These are phyloP conservation scores for Seira sanloemensis DNA, from an alignment of 2,888 invertebrate species.

Conservation along the genomic window DNA sequence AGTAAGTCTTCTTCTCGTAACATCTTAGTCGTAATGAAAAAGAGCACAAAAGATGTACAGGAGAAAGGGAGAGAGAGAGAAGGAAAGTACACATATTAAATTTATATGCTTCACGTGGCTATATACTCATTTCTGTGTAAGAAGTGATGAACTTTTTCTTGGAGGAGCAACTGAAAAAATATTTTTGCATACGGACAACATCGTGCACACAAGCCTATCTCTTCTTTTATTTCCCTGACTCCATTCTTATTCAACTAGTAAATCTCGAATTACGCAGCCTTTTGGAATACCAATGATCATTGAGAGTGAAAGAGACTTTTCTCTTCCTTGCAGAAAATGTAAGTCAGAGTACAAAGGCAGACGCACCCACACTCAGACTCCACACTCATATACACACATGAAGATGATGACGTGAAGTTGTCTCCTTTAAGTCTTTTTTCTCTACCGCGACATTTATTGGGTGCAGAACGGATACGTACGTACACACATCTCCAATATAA, in stretches of 20 bases:
- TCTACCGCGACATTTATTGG: background rate
- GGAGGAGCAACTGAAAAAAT: background rate
- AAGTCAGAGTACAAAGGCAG: constrained; percentile 16
- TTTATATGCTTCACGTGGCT: background rate
- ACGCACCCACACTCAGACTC: background rate
- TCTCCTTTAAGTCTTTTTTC: background rate
- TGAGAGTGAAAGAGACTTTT: constrained; percentile 24
- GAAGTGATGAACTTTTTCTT: constrained; percentile 4
- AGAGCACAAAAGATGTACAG: background rate
- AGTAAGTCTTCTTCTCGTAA: constrained; percentile 1
- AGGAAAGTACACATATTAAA: constrained; percentile 4
- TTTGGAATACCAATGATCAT: constrained; percentile 54
- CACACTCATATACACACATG: background rate
- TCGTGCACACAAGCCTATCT: background rate
- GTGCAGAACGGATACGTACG: background rate
- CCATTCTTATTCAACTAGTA: constrained; percentile 60
- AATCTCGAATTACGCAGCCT: constrained; percentile 59
- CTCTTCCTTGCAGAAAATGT: constrained; percentile 13
- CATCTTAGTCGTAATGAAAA: background rate
- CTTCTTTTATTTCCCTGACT: background rate
- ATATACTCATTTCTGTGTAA: background rate
- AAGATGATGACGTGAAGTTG: background rate
- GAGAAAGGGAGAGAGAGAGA: no score
- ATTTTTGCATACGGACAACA: background rate
- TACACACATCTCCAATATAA: background rate